Evolutionary conservation across 2,888 invertebrate species (phyloP), one percentile per base, ranked within the genome.

Genomic region (Drosophila prolongata): DNA sequence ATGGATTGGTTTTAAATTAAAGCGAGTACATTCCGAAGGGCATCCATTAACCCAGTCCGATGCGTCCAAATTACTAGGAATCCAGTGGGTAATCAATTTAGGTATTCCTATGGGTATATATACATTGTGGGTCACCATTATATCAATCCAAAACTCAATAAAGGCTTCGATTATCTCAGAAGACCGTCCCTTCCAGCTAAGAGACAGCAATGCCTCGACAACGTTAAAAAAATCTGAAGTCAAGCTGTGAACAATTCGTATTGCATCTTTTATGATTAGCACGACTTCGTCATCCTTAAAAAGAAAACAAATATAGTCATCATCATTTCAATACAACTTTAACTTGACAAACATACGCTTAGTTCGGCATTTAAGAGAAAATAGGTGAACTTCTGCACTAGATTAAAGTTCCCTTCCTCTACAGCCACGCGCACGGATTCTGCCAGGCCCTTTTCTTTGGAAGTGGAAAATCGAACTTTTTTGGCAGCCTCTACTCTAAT

Each of bases 61-160:
- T 58, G 93, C 93, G 54, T 91, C 94, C 89, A 91, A 86, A 90
- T 93, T 93, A 9, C 56, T 73, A 79, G 94, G 94, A 84, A 94
- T 91, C 92, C 96, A 95, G 49, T 93, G 92, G 37, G 90, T 84
- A n/a, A 96, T 93, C 57, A 96, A 91, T 85, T 94, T 94, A 53
- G 93, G 93, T 47, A 96, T 93, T 10, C 94, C 94, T 78, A 93
- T 93, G 75, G 94, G 94, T 5, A 94, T 93, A 90, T 95, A 95
- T 87, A 94, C 94, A 76, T 94, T 94, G 77, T 96, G 95, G 1
- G 95, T 95, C 47, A 95, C 94, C 59, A 96, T 92, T 53, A 96
- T 92, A 91, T 95, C 95, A 38, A 95, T 92, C 37, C 95, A 90
- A 85, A 96, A 95, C 47, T 94, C 93, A 85, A 94, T 94, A 89